These are phyloP conservation scores for Microtus ochrogaster DNA, from an alignment of 2,113 vertebrate species.

Conservation along the genomic window DNA sequence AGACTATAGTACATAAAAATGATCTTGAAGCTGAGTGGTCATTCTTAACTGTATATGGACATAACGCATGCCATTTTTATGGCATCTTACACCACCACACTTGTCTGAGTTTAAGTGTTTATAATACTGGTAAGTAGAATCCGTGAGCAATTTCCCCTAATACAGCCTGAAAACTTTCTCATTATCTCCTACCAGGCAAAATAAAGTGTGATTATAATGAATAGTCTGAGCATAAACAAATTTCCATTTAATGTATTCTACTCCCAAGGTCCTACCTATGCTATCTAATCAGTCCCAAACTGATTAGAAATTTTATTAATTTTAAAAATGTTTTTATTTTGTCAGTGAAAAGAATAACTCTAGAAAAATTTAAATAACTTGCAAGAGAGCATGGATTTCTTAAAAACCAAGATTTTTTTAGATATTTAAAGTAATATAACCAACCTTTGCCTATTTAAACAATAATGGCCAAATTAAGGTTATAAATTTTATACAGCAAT, in stretches of 20 bases:
- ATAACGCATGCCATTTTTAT: neutral
- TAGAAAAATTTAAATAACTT: neutral
- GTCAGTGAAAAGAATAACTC: neutral
- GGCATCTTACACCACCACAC: neutral
- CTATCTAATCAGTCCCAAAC: neutral
- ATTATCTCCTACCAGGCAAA: neutral
- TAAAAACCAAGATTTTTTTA: neutral
- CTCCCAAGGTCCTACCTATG: neutral
- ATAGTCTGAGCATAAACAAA: neutral
- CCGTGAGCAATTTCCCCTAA: neutral
- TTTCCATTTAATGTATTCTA: neutral
- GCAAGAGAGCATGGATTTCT: neutral
- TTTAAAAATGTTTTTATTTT: neutral
- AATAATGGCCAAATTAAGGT: neutral
- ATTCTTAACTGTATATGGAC: neutral
- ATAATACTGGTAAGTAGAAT: neutral
- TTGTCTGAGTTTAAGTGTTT: neutral
- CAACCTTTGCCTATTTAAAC: neutral
- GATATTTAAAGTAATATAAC: neutral
- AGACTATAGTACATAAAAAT: neutral
- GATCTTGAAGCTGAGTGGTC: neutral
- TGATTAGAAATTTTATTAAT: neutral
- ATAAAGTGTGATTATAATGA: neutral
- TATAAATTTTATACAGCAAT: neutral
- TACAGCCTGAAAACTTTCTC: neutral